A percentile compares a stretch with the other conserved stretches of the same genome.
These are phyloP conservation scores for Carapus acus DNA, from an alignment of 2,797 vertebrate genomes.

Conservation along the genomic window DNA sequence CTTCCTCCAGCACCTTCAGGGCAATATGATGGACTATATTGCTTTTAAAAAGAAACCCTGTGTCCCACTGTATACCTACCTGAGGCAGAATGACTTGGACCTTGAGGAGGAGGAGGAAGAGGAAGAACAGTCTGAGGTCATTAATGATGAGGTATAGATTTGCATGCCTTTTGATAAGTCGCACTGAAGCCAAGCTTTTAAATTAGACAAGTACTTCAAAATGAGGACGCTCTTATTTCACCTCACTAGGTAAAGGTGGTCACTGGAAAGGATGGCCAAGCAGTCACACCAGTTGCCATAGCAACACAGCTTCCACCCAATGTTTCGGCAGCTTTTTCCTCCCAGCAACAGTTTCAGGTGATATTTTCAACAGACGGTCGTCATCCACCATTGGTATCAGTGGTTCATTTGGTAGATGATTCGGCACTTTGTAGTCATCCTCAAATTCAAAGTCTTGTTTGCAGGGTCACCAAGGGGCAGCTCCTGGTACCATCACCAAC, in stretches of 20 bases:
- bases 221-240: constrained; percentile 15
- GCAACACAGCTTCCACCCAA: constrained; percentile 95
- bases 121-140: constrained; percentile 95
- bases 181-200: too few relatives aligned
- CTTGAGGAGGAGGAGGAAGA: constrained; percentile 95
- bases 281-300: constrained; percentile 96
- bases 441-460: constrained; percentile 61
- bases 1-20: constrained; percentile 96
- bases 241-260: constrained; percentile 87
- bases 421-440: not conserved
- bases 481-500: constrained; percentile 73
- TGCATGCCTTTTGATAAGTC: not conserved
- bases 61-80: constrained; percentile 88
- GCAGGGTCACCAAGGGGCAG: constrained; percentile 81
- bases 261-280: constrained; percentile 95
- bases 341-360: constrained; percentile 88
- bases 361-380: constrained; percentile 29
- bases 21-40: constrained; percentile 99
- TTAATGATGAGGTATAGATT: constrained; percentile 93
- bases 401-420: not conserved
- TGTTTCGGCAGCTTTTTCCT: constrained; percentile 93
- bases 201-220: not conserved
- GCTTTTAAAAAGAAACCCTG: constrained; percentile 97
- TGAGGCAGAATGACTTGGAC: constrained; percentile 94
- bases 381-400: constrained; percentile 4